A percentile compares a stretch with the other conserved stretches of the same genome.
Evolutionary conservation across 2,113 vertebrate genomes (phyloP).

Genomic region (Chrysochloris asiatica): DNA sequence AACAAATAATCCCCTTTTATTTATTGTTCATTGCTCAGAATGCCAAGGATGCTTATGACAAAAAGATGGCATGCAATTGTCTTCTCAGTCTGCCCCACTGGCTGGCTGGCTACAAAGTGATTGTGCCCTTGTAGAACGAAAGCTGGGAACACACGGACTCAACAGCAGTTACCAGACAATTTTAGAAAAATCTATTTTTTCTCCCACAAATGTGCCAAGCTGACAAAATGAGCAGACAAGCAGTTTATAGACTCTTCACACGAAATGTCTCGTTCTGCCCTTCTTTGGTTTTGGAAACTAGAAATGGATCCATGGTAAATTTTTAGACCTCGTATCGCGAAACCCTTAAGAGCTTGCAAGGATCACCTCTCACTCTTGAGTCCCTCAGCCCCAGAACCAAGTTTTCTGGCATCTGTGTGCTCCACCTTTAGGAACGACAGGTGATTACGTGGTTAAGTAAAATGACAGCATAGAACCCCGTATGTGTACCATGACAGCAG

Average conservation of each 20-base stretch:
- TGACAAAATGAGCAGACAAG: slow-evolving; percentile 51
- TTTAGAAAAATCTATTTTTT: slow-evolving; percentile 58
- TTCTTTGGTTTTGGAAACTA: neutral
- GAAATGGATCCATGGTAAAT: neutral
- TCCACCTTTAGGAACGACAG: too few relatives aligned
- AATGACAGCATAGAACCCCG: too few relatives aligned
- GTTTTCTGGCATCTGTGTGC: too few relatives aligned
- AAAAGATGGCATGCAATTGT: neutral
- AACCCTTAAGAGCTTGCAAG: too few relatives aligned
- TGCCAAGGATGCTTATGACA: neutral
- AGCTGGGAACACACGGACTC: neutral
- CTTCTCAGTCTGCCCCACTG: too few relatives aligned
- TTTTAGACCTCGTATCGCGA: too few relatives aligned
- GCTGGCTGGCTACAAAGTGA: too few relatives aligned
- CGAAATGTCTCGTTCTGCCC: slow-evolving; percentile 30
- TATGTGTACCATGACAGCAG: too few relatives aligned
- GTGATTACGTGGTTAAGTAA: too few relatives aligned
- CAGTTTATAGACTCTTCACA: slow-evolving; percentile 5
- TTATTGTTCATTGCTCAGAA: slow-evolving; percentile 9
- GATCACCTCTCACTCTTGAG: too few relatives aligned
- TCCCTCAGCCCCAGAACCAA: too few relatives aligned
- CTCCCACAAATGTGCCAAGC: slow-evolving; percentile 39
- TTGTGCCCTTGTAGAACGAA: too few relatives aligned
- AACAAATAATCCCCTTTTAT: neutral
- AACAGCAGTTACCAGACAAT: neutral